Evolutionary conservation across 92 coral and sea anemone species (phyloP).

Genomic region (Siderastrea siderea): DNA sequence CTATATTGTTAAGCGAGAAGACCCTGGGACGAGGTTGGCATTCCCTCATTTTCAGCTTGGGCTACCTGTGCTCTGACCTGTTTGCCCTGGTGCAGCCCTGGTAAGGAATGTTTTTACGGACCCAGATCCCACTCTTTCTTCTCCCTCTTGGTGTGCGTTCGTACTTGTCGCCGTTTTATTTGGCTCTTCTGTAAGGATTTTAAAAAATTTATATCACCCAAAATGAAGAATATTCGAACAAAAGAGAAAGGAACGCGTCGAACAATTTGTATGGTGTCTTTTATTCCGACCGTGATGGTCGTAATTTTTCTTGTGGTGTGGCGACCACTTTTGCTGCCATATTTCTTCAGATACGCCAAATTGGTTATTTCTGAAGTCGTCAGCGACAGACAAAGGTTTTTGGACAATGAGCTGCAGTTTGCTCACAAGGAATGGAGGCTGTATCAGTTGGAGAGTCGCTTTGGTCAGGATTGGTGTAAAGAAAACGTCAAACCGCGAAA

Average conservation of each 20-base stretch:
- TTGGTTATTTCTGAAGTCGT: slow-evolving; percentile 48
- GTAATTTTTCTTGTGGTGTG: slow-evolving; percentile 15
- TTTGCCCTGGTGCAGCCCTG: no score
- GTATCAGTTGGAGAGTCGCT: slow-evolving; percentile 68
- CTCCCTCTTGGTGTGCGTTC: no score
- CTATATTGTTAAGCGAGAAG: no score
- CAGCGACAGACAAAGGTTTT: slow-evolving; percentile 45
- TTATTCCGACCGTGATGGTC: neutral
- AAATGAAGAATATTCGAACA: neutral
- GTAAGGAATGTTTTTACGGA: no score
- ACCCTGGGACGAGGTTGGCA: no score
- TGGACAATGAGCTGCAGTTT: slow-evolving; percentile 64
- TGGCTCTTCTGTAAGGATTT: no score
- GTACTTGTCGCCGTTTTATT: no score
- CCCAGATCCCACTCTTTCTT: no score
- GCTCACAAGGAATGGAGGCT: slow-evolving; percentile 78
- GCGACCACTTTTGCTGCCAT: slow-evolving; percentile 54
- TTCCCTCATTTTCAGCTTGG: no score
- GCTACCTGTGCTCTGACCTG: no score
- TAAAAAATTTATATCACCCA: neutral
- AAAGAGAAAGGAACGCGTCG: neutral
- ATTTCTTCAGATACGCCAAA: slow-evolving; percentile 41
- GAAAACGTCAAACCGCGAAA: slow-evolving; percentile 43
- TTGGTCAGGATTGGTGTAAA: slow-evolving; percentile 74
- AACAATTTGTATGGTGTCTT: neutral